Base-by-base conservation (phyloP, 2,888 invertebrate species). In the Eledona agricola region DNA sequence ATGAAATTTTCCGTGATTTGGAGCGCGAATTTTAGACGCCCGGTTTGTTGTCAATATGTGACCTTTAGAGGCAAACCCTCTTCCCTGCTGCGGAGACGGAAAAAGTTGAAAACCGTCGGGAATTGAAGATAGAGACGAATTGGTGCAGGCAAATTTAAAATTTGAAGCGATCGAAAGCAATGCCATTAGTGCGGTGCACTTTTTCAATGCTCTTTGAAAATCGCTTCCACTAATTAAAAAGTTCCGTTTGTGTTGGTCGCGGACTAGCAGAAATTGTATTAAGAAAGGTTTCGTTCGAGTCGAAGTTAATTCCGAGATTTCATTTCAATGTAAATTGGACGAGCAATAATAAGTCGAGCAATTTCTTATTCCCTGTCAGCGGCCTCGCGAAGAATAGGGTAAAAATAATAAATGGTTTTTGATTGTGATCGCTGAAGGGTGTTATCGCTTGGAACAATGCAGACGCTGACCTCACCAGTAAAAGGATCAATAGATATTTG, bases 401-500 rank as follows among this genome's bases (percentile, higher is more conserved):
- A 37, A 23, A 20, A 23, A 23, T 22, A 37, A 34, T 19, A 38
- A 26, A 23, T 37, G 13, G 23, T 38, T 38, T 23, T 26, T 25
- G 25, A 26, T 38, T 25, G 26, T 23, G 23, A 25, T 25, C 26
- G 17, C 11, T 26, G 16, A 38, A 38, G 16, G 37, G 37, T 22
- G 37, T 23, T 37, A 37, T 37, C 37, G 22, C 22, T 17, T 19
- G 19, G 34, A 5, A 34, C 19, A n/a, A n/a, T 17, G 4, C 22
- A 25, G 38, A 7, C 16, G 26, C 12, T 25, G 26, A 38, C 23
- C 23, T 25, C 26, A 26, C 26, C 16, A 38, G 23, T 26, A 16
- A 16, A 38, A 34, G 20, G 38, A 38, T 38, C 38, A 10, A 38
- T 38, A 26, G 38, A 6, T 20, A 35, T 20, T 34, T 35, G 6